phyloP scores from a whole-genome alignment of 2,797 vertebrate species.

The Pseudomugil tenellus region DNA sequence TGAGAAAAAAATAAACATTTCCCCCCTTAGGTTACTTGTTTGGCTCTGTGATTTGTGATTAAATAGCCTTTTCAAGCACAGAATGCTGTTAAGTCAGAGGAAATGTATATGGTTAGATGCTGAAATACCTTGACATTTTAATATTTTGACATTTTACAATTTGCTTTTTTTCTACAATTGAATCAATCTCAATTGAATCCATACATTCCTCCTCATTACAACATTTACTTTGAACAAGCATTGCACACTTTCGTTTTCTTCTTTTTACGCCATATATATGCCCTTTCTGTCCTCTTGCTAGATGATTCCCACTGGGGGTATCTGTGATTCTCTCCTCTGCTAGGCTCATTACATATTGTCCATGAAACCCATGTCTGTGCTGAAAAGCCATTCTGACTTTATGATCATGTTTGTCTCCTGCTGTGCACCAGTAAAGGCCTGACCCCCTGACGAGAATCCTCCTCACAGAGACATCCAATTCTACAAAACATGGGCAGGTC shows the following conservation, averaged over 20 bases:
- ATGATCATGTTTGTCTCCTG: conserved; percentile 29
- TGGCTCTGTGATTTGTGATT: neutral
- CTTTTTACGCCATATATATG: conserved; percentile 20
- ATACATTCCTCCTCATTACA: neutral
- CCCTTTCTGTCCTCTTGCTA: conserved; percentile 28
- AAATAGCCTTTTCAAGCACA: neutral
- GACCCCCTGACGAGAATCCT: conserved; percentile 18
- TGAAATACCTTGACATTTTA: neutral
- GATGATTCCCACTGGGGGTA: conserved; percentile 33
- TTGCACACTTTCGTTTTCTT: conserved; percentile 2
- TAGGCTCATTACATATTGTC: conserved; percentile 28
- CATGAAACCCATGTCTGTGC: conserved; percentile 6
- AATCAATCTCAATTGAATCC: too few species aligned
- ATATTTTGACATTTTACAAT: conserved; percentile 14
- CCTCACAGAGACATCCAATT: neutral
- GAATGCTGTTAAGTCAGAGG: neutral
- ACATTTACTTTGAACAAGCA: conserved; percentile 6
- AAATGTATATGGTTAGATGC: neutral
- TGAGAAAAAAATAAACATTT: conserved; percentile 44
- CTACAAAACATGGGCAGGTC: neutral
- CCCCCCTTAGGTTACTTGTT: neutral
- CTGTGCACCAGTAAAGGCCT: conserved; percentile 27
- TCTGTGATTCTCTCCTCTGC: conserved; percentile 31
- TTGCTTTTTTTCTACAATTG: neutral
- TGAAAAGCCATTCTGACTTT: conserved; percentile 41